phyloP scores from a whole-genome alignment of 1,140 invertebrate genomes.

The Aphidius ervi region DNA sequence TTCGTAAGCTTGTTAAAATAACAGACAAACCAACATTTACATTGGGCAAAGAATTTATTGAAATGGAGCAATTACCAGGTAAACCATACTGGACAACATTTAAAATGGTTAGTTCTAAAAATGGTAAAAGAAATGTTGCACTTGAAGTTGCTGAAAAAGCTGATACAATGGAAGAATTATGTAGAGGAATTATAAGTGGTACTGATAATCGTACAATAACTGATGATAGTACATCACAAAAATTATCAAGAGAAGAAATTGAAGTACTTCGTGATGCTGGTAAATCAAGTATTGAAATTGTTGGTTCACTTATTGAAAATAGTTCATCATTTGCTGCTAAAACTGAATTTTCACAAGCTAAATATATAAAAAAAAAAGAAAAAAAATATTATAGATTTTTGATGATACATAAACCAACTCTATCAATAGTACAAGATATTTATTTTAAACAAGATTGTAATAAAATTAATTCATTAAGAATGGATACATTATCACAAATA shows the following conservation, averaged over 20 bases:
- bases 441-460: slow-evolving; percentile 71
- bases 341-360: slow-evolving; percentile 90
- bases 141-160: slow-evolving; percentile 52
- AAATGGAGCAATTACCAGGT: slow-evolving; percentile 66
- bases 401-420: slow-evolving; percentile 69
- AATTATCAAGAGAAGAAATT: slow-evolving; percentile 79
- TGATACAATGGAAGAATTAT: slow-evolving; percentile 41
- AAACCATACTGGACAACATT: slow-evolving; percentile 75
- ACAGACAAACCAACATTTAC: slow-evolving; percentile 58
- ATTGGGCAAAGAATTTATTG: slow-evolving; percentile 68
- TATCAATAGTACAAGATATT: slow-evolving; percentile 72
- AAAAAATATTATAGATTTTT: slow-evolving; percentile 83
- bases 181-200: slow-evolving; percentile 52
- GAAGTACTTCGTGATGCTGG: slow-evolving; percentile 69
- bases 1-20: slow-evolving; percentile 71
- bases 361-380: slow-evolving; percentile 92
- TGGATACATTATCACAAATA: slow-evolving; percentile 85
- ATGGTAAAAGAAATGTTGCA: slow-evolving; percentile 57
- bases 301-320: slow-evolving; percentile 82
- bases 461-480: slow-evolving; percentile 75
- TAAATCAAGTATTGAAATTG: slow-evolving; percentile 74
- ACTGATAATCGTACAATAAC: slow-evolving; percentile 80
- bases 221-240: slow-evolving; percentile 83
- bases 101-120: slow-evolving; percentile 66
- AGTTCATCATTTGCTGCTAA: slow-evolving; percentile 82